Evolutionary conservation across 2,797 vertebrate genomes (phyloP).

Genomic region (Tarsius wallacei): DNA sequence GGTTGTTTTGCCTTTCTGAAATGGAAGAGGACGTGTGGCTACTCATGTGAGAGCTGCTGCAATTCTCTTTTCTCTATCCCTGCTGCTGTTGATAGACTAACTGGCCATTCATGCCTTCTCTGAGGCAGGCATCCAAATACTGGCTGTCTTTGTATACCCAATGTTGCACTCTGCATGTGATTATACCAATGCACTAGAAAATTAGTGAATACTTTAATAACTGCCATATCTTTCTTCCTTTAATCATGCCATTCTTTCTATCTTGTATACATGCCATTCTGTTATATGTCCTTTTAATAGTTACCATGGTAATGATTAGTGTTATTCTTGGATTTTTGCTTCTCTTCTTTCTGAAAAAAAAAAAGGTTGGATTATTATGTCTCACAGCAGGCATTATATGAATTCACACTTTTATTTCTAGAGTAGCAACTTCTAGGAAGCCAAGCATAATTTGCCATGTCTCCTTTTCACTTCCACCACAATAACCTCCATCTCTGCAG

Average conservation of each 20-base stretch:
- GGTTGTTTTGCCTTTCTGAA: background rate
- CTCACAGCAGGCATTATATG: background rate
- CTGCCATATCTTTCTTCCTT: slow-evolving; percentile 26
- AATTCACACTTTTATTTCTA: background rate
- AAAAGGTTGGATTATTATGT: background rate
- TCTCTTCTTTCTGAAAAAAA: background rate
- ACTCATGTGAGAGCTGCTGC: background rate
- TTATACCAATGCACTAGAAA: background rate
- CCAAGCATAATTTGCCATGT: background rate
- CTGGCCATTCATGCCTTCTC: background rate
- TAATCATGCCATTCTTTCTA: background rate
- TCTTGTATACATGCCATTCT: background rate
- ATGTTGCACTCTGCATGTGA: background rate
- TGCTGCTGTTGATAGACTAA: background rate
- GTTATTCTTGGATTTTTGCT: background rate
- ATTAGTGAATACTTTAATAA: slow-evolving; percentile 42
- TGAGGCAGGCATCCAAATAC: background rate
- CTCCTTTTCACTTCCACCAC: background rate
- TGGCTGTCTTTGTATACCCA: background rate
- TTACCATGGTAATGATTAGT: slow-evolving; percentile 52
- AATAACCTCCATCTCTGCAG: background rate
- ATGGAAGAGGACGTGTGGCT: background rate
- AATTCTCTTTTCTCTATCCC: background rate
- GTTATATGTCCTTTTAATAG: slow-evolving; percentile 61
- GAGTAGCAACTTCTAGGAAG: slow-evolving; percentile 18